Evolutionary conservation across 2,888 invertebrate species (phyloP), one percentile per base, ranked within the genome.

Genomic region (Sesamia inferens): DNA sequence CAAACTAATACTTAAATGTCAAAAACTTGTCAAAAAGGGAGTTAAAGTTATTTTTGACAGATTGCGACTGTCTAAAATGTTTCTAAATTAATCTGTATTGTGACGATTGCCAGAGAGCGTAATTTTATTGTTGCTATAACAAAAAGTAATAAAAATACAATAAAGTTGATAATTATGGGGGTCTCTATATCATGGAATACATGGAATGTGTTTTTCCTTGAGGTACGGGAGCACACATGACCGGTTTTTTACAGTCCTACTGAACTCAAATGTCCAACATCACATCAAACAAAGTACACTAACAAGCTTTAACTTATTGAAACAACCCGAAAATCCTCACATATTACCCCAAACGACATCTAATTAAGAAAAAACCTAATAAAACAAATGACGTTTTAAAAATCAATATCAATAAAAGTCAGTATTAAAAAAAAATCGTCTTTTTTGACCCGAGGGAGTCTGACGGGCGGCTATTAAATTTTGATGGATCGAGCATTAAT

Each of bases 401-500:
- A 87, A 86, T 84, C 86, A 82, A 84, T 84, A 86, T 88, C 86
- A 86, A 79, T 87, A 87, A 87, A 87, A 84, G 82, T 85, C 71
- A n/a, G 44, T 68, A 77, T 82, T 82, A 83, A 86, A 88, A 87
- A 44, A 87, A 87, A 87, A 85, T 68, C 73, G 62, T 75, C 77
- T 63, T 71, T 61, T 75, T 78, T 81, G 79, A 77, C 70, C 79
- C 69, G 55, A 76, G 83, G 83, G 81, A 76, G 84, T 81, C 85
- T 74, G 83, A 68, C 75, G 75, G 67, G 78, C 74, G 71, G 83
- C 89, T 87, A 90, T 92, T 91, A 92, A 89, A 87, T 83, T 89
- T 90, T 93, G 93, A 93, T 92, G 89, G 92, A 93, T 93, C 89
- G 88, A 76, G 82, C 88, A 81, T 87, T 89, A 88, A 90, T 86